Evolutionary conservation across 2,113 vertebrate genomes (phyloP).

Genomic region (Merops nubicus): DNA sequence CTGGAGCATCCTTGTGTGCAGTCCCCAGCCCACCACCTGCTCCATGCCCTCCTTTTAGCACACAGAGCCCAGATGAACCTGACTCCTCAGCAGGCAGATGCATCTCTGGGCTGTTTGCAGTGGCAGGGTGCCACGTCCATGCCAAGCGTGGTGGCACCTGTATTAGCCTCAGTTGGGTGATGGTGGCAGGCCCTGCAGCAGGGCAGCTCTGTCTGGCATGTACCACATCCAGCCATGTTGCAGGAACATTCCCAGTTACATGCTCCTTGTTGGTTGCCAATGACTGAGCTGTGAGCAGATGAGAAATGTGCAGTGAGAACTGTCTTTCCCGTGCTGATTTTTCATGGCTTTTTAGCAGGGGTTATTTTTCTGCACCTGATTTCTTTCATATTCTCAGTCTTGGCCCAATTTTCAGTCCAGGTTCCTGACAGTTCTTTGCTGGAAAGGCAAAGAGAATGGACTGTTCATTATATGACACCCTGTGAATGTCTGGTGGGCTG

Average conservation of each 20-base stretch:
- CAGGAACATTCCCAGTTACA: background rate
- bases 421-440: background rate
- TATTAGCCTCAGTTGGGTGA: background rate
- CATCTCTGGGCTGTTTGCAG: background rate
- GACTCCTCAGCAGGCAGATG: background rate
- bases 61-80: background rate
- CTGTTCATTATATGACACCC: background rate
- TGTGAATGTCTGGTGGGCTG: background rate
- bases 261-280: background rate
- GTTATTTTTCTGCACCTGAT: background rate
- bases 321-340: background rate
- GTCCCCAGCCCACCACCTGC: background rate
- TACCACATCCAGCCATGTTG: accelerated
- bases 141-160: background rate
- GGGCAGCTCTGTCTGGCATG: background rate
- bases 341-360: background rate
- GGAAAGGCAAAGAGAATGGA: background rate
- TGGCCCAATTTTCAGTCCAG: background rate
- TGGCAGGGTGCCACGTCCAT: background rate
- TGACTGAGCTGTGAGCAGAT: background rate
- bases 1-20: background rate
- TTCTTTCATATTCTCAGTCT: background rate
- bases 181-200: accelerated
- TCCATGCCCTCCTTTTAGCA: background rate
- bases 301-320: background rate